Evolutionary conservation across 1,140 invertebrate species (phyloP).

Genomic region (Formica selysi): DNA sequence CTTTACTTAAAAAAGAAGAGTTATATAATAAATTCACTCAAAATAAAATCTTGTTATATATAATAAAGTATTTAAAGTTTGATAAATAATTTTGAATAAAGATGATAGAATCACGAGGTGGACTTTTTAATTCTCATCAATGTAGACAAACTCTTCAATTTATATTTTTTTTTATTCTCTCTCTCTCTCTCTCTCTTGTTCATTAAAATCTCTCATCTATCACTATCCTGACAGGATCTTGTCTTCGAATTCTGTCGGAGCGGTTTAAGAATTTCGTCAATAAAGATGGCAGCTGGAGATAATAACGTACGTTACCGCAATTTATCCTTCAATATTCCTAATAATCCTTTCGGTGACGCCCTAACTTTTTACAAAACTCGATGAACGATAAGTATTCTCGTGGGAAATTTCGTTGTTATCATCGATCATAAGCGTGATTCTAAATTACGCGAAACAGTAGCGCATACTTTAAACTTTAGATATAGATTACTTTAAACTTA

Average conservation of each 20-base stretch:
- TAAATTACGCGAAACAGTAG: not conserved
- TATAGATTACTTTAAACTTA: no score
- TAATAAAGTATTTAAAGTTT: no score
- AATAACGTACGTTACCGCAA: not conserved
- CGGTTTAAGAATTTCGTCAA: conserved; percentile 51
- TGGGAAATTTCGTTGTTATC: not conserved
- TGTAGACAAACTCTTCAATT: conserved; percentile 50
- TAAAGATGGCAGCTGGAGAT: not conserved
- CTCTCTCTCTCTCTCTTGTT: conserved; percentile 5
- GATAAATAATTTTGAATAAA: not conserved
- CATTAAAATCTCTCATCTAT: conserved; percentile 61
- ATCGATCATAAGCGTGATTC: not conserved
- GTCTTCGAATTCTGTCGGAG: conserved; percentile 14
- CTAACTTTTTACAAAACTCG: not conserved
- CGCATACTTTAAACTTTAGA: conserved; percentile 10
- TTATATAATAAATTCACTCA: no score
- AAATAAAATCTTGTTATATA: no score
- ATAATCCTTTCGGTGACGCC: not conserved
- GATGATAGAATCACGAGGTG: not conserved
- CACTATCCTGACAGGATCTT: conserved; percentile 22
- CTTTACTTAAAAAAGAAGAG: no score
- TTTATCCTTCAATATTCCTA: not conserved
- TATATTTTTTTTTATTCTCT: conserved; percentile 19
- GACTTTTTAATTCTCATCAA: not conserved
- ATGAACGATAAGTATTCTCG: not conserved